Percentiles rank a stretch among this genome's conserved stretches.
These are phyloP conservation scores for Diadromus collaris DNA, from an alignment of 2,888 invertebrate genomes.

Conservation along the genomic window DNA sequence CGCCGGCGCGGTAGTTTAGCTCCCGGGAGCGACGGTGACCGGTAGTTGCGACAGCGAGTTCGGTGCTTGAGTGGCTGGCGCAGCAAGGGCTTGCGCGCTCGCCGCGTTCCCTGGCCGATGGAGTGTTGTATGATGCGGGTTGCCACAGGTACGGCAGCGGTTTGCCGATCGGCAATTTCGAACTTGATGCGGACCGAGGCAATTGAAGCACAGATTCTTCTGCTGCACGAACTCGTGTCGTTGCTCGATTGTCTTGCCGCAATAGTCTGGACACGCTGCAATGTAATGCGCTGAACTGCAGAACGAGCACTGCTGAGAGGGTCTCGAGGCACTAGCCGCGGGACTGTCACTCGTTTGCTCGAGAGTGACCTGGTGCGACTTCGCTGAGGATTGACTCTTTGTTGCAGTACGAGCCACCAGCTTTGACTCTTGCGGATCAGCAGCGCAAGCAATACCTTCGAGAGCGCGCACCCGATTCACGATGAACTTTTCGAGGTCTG, in stretches of 20 bases:
- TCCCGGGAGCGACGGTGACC: background rate
- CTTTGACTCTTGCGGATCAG: constrained; percentile 8
- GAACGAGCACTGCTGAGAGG: background rate
- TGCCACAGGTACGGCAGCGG: constrained; percentile 16
- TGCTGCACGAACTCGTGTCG: constrained; percentile 25
- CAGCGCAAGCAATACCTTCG: constrained; percentile 25
- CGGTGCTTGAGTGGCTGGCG: background rate
- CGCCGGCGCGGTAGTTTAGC: constrained; percentile 3
- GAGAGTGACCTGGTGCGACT: constrained; percentile 30
- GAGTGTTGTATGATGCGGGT: constrained; percentile 33
- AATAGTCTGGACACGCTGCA: constrained; percentile 34
- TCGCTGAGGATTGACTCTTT: background rate
- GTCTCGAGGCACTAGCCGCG: background rate
- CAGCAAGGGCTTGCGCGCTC: background rate
- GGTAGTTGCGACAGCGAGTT: background rate
- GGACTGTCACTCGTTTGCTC: background rate
- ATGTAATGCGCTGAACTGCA: constrained; percentile 28
- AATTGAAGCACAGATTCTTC: constrained; percentile 37
- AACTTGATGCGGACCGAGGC: constrained; percentile 34
- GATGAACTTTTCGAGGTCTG: constrained; percentile 33
- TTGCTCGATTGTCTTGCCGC: constrained; percentile 25
- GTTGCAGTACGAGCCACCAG: background rate
- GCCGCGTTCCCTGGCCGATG: background rate
- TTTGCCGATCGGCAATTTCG: constrained; percentile 24
- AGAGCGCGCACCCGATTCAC: constrained; percentile 30